A percentile compares a stretch with the other conserved stretches of the same genome.
Evolutionary conservation across 2,888 invertebrate genomes (phyloP).

Genomic region (Sclerodermus sp.): DNA sequence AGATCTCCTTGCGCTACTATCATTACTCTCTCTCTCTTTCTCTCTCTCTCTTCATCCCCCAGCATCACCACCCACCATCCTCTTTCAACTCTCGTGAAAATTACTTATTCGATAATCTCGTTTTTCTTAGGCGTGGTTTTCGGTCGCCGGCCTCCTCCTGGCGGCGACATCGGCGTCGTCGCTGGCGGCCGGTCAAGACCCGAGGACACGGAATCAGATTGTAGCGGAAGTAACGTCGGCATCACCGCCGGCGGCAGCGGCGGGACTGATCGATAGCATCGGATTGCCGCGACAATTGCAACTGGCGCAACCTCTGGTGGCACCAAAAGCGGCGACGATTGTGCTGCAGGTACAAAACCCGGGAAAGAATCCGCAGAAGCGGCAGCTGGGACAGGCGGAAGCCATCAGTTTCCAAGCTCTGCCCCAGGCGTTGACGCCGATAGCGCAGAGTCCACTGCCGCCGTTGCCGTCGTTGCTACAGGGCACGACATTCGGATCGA

Average conservation of each 20-base stretch:
- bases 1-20: too few species aligned
- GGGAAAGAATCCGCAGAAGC: constrained; percentile 32
- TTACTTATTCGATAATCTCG: too few species aligned
- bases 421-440: constrained; percentile 6
- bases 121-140: constrained; percentile 35
- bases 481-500: constrained; percentile 10
- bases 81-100: too few species aligned
- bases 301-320: constrained; percentile 19
- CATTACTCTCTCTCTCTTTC: too few species aligned
- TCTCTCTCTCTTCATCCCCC: too few species aligned
- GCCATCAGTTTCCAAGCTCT: constrained; percentile 17
- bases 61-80: too few species aligned
- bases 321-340: constrained; percentile 12
- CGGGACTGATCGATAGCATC: constrained; percentile 18
- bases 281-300: constrained; percentile 27
- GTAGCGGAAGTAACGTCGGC: constrained; percentile 17
- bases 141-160: constrained; percentile 34
- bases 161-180: constrained; percentile 12
- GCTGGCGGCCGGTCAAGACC: constrained; percentile 33
- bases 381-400: constrained; percentile 34
- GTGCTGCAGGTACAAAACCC: constrained; percentile 17
- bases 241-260: too few species aligned
- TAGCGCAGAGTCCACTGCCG: constrained; percentile 7
- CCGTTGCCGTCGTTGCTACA: constrained; percentile 1
- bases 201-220: constrained; percentile 27